Evolutionary conservation across 2,888 invertebrate genomes (phyloP).

Genomic region (Phorcus lineatus): DNA sequence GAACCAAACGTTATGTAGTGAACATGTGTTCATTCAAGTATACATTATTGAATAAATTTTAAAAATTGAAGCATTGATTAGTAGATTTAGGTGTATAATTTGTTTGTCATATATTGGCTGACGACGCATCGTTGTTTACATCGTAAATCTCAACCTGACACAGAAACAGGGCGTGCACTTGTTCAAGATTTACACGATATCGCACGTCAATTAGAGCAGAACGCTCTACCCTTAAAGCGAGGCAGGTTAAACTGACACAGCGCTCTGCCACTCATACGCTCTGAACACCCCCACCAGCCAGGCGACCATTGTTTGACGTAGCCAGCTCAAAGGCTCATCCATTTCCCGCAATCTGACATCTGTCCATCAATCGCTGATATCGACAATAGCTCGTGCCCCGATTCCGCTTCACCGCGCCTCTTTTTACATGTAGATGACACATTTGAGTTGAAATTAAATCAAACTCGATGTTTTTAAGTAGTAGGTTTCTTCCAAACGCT

Average conservation of each 20-base stretch:
- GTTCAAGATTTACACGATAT: neutral
- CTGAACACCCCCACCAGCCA: neutral
- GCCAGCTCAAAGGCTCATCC: neutral
- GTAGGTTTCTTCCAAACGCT: neutral
- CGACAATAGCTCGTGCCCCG: neutral
- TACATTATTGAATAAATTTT: no score
- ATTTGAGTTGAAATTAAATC: no score
- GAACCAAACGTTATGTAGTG: no score
- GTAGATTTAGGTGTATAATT: no score
- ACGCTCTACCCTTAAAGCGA: neutral
- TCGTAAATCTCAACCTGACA: no score
- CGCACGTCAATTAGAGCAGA: neutral
- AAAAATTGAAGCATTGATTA: no score
- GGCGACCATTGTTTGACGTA: neutral
- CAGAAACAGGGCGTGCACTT: neutral
- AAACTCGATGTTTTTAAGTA: neutral
- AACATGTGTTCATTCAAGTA: no score
- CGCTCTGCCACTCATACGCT: slow-evolving; percentile 1
- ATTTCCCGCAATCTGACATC: neutral
- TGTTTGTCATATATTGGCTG: no score
- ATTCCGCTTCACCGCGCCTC: neutral
- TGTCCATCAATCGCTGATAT: slow-evolving; percentile 8
- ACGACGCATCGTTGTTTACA: no score
- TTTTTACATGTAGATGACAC: no score
- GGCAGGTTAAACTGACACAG: neutral